Conservation (phyloP, 2,113 vertebrate species). For the Ariopsis seemanni region DNA sequence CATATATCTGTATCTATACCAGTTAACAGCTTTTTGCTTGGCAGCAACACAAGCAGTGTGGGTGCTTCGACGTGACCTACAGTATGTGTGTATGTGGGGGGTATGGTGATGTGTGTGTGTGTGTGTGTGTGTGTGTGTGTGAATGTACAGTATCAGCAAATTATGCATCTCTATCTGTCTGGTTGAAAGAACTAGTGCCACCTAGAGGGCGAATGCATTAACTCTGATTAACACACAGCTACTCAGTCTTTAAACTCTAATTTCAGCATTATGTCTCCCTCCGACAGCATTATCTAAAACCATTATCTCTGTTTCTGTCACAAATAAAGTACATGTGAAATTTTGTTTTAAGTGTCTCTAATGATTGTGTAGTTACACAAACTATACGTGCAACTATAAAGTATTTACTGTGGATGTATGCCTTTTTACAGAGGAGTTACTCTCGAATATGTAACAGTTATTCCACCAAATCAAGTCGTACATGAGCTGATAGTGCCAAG, state of each 20-base stretch:
- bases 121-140: conserved; percentile 42
- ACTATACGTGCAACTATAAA: neutral
- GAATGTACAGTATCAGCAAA: conserved; percentile 16
- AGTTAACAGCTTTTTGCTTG: conserved; percentile 63
- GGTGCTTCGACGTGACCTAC: conserved; percentile 16
- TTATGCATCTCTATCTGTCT: conserved; percentile 30
- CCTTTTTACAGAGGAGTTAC: neutral
- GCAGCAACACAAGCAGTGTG: conserved; percentile 12
- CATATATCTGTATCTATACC: conserved; percentile 33
- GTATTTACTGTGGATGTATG: neutral
- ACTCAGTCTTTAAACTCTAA: conserved; percentile 55
- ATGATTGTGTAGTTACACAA: neutral
- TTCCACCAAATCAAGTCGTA: no score
- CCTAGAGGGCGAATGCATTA: conserved; percentile 26
- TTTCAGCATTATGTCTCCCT: conserved; percentile 33
- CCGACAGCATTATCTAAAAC: conserved; percentile 3
- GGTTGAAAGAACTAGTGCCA: neutral
- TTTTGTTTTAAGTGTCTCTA: neutral
- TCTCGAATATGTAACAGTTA: no score
- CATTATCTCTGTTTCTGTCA: neutral
- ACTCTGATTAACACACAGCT: conserved; percentile 59
- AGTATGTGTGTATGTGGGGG: neutral
- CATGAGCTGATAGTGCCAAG: no score
- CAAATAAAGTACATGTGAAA: neutral
- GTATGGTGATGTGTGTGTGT: no score